Evolutionary conservation across 2,888 invertebrate species (phyloP).

Genomic region (Rhynchonema sp.): DNA sequence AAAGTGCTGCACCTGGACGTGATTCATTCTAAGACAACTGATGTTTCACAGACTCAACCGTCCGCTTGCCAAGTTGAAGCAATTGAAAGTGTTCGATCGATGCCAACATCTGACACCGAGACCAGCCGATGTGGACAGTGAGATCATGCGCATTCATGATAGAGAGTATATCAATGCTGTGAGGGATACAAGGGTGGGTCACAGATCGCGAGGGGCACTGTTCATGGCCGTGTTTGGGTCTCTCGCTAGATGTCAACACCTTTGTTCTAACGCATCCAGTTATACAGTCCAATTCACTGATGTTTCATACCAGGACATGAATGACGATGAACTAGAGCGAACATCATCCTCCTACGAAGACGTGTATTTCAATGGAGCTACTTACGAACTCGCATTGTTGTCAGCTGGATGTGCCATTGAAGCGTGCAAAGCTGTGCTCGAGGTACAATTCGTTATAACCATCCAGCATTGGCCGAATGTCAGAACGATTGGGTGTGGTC

Average conservation of each 20-base stretch:
- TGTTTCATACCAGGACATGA: too few species aligned
- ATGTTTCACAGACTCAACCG: too few species aligned
- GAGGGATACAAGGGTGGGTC: slow-evolving; percentile 8
- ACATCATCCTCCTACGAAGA: slow-evolving; percentile 17
- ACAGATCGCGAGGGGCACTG: too few species aligned
- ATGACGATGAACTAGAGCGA: slow-evolving; percentile 11
- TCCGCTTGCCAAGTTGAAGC: not conserved
- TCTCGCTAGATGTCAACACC: not conserved
- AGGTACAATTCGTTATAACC: not conserved
- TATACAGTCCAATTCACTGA: too few species aligned
- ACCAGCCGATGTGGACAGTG: not conserved
- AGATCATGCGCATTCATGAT: slow-evolving; percentile 10
- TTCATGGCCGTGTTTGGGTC: too few species aligned
- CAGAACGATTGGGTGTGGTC: too few species aligned
- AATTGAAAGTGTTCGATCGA: slow-evolving; percentile 1
- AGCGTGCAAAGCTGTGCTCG: slow-evolving; percentile 5
- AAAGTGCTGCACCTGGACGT: too few species aligned
- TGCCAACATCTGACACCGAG: slow-evolving; percentile 8
- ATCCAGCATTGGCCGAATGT: too few species aligned
- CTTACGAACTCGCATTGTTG: slow-evolving; percentile 13
- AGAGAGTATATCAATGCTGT: slow-evolving; percentile 12
- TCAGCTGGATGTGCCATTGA: slow-evolving; percentile 16
- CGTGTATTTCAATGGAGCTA: slow-evolving; percentile 18
- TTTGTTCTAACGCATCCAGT: too few species aligned
- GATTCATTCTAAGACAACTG: too few species aligned